Conservation (phyloP, 2,113 vertebrate species). For the Neoarius graeffei region DNA sequence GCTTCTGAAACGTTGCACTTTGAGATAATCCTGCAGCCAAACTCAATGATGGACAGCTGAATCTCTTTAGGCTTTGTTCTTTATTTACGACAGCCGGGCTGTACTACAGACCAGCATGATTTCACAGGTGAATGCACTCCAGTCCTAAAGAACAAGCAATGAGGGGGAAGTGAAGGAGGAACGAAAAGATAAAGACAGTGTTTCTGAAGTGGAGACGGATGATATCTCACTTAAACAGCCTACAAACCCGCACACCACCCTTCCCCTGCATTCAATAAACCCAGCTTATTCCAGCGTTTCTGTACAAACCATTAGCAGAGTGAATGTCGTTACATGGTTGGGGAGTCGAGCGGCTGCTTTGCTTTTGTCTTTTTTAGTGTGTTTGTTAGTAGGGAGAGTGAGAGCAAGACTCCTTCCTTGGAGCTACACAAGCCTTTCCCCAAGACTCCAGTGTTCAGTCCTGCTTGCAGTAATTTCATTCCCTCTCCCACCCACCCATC, state of each 20-base stretch:
- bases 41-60: slow-evolving; percentile 47
- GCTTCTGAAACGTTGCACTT: slow-evolving; percentile 36
- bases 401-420: slow-evolving; percentile 24
- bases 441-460: slow-evolving; percentile 57
- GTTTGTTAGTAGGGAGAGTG: slow-evolving; percentile 28
- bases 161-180: neutral
- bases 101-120: slow-evolving; percentile 38
- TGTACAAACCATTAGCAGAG: slow-evolving; percentile 44
- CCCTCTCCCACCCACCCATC: slow-evolving; percentile 58
- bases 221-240: slow-evolving; percentile 47
- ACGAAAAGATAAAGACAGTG: slow-evolving; percentile 33
- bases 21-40: slow-evolving; percentile 40
- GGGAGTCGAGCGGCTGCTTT: slow-evolving; percentile 62
- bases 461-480: slow-evolving; percentile 76
- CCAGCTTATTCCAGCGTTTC: slow-evolving; percentile 28
- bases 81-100: slow-evolving; percentile 51
- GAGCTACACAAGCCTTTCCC: slow-evolving; percentile 31
- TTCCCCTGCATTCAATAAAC: slow-evolving; percentile 36
- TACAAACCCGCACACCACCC: slow-evolving; percentile 19
- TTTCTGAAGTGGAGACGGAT: slow-evolving; percentile 44
- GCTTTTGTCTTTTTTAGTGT: slow-evolving; percentile 38
- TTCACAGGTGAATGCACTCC: slow-evolving; percentile 54
- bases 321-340: slow-evolving; percentile 61
- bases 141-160: slow-evolving; percentile 41
- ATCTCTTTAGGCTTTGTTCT: slow-evolving; percentile 50